Evolutionary conservation across 2,797 vertebrate species (phyloP), one percentile per base, ranked within the genome.

Genomic region (Mormyrus hasselquistii): DNA sequence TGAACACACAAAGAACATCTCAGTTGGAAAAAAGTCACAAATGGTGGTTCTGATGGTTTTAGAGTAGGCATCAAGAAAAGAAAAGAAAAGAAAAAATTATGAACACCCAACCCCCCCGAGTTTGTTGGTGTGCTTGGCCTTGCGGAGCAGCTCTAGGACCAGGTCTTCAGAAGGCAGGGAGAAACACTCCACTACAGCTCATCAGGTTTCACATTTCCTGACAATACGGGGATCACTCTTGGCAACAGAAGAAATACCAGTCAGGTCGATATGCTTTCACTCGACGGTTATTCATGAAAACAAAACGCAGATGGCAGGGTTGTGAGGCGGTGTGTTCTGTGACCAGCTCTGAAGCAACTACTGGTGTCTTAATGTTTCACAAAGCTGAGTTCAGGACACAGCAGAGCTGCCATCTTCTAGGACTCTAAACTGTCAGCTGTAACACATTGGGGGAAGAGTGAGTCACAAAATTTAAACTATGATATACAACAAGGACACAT

Each of bases 371-470:
- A 89, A 92, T 90, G 87, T 91, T 53, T 89, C 79, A 76, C 14
- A 57, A 88, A 90, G 91, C 88, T 34, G 53, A 93, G 90, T 92
- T 62, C 92, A 91, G 62, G 2, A 89, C 88, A 50, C 87, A 89
- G 89, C 73, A 85, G 38, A 49, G 89, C 7, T 5, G n/a, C 62
- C 55, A 41, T 91, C 91, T 16, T 93, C 93, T 96, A 96, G 0
- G 95, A 96, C 89, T 96, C 95, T 92, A 95, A 88, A 86, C 95
- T 94, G 25, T 95, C 94, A 88, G 90, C 96, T 96, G 83, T 16
- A 90, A 90, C 14, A 88, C 52, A 88, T 38, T 52, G 76, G 65
- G 52, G 19, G 19, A 50, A 79, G 10, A 47, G 29, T 69, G 85
- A 73, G 55, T 47, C 59, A 59, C n/a, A 76, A 49, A 86, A 34